These are phyloP conservation scores for Amphilophus citrinellus DNA, from an alignment of 2,113 vertebrate species.

Conservation along the genomic window DNA sequence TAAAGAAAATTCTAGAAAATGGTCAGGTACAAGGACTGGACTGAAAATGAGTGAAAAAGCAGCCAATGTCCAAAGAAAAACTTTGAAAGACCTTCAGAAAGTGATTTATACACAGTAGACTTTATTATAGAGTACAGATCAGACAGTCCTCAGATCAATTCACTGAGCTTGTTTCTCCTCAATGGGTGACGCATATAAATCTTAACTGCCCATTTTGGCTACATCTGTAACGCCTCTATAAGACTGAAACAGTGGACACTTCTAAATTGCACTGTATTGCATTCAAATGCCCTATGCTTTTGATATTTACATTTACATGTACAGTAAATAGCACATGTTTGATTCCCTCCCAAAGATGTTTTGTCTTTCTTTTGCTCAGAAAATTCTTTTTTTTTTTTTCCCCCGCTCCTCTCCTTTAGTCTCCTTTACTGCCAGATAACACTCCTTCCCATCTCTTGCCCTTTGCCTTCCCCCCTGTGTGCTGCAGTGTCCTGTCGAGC, in stretches of 20 bases:
- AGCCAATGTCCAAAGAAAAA: no score
- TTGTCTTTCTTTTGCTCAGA: background rate
- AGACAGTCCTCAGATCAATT: background rate
- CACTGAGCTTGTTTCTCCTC: background rate
- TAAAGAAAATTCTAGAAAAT: background rate
- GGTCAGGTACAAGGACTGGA: background rate
- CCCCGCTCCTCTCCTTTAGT: slow-evolving; percentile 2
- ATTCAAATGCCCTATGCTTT: no score
- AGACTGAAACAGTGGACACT: background rate
- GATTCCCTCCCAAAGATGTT: no score
- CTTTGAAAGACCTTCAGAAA: no score
- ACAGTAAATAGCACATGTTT: no score
- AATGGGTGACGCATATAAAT: background rate
- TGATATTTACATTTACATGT: no score
- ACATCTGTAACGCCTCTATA: background rate
- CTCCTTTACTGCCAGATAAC: slow-evolving; percentile 32
- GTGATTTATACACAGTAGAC: background rate
- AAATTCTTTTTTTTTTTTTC: background rate
- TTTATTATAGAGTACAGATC: background rate
- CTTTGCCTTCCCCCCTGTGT: slow-evolving; percentile 44
- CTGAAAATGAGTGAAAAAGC: background rate
- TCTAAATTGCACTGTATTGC: background rate
- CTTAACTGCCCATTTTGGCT: background rate
- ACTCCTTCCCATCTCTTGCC: slow-evolving; percentile 32
- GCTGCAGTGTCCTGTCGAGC: slow-evolving; percentile 88